These are phyloP conservation scores for Pterois miles DNA, from an alignment of 2,797 vertebrate genomes.

Conservation along the genomic window DNA sequence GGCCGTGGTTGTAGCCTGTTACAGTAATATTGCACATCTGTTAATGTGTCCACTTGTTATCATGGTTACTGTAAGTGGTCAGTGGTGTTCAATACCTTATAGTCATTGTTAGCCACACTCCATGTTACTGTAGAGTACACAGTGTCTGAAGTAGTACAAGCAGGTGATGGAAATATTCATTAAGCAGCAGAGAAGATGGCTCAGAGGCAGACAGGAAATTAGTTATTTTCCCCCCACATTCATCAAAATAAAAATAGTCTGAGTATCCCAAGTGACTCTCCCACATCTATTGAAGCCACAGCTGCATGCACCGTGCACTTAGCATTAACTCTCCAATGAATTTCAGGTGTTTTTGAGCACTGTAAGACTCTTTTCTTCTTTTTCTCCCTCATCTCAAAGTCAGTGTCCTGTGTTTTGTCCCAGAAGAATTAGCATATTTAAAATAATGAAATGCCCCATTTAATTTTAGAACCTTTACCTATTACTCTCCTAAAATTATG, in stretches of 20 bases:
- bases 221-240: conserved; percentile 72
- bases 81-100: neutral
- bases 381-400: conserved; percentile 32
- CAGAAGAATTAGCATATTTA: conserved; percentile 32
- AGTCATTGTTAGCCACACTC: neutral
- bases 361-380: conserved; percentile 11
- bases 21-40: conserved; percentile 9
- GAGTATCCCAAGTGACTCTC: conserved; percentile 67
- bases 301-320: conserved; percentile 50
- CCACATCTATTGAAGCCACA: conserved; percentile 61
- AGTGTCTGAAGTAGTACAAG: conserved; percentile 21
- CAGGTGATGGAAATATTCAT: conserved; percentile 65
- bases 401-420: conserved; percentile 49
- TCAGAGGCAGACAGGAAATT: conserved; percentile 75
- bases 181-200: conserved; percentile 55
- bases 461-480: conserved; percentile 40
- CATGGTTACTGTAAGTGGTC: conserved; percentile 1
- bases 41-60: conserved; percentile 15
- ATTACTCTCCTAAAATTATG: conserved; percentile 21
- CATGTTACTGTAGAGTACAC: neutral
- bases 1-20: neutral
- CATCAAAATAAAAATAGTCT: conserved; percentile 79
- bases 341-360: conserved; percentile 64
- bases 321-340: conserved; percentile 52
- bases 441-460: conserved; percentile 50